Evolutionary conservation across 2,113 vertebrate genomes (phyloP), one percentile per base, ranked within the genome.

Genomic region (Sardina pilchardus): DNA sequence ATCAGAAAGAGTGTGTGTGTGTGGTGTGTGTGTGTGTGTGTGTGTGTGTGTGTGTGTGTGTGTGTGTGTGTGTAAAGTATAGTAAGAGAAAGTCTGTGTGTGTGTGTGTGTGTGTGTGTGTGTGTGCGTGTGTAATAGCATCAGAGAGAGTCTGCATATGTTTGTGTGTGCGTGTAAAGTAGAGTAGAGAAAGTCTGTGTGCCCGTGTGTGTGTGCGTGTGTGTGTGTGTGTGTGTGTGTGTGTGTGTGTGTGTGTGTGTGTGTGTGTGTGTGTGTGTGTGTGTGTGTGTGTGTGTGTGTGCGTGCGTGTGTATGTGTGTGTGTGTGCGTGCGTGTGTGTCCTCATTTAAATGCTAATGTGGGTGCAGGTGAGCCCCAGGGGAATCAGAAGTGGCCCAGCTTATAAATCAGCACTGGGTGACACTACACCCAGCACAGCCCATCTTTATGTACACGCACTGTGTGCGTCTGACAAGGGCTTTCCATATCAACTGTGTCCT

Each of bases 341-440:
- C 50, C 82, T 91, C 83, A 88, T 90, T 45, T 90, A 90, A 88
- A 91, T 91, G 90, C 85, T 90, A 91, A 90, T 91, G 67, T 84
- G 44, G 44, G 83, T 83, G 89, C 84, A 86, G 84, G 71, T 84
- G 83, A 75, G 44, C 26, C 85, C 87, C 75, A 86, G 87, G 50
- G 75, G 50, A 83, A 45, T 67, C 17, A 86, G 50, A 84, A n/a
- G 44, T 78, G 19, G 7, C 81, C 56, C 39, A 43, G 47, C 67
- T 9, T 81, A 21, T 10, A 83, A 44, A 82, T 83, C 44, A 85
- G 34, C 47, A 26, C n/a, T 67, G 59, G 59, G 6, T 48, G 48
- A 42, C 63, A 78, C 42, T 21, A 59, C 34, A 42, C 1, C 17
- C 10, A 39, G 83, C 82, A 59, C n/a, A 81, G 43, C 39, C 26